These are phyloP conservation scores for Drosophila miranda DNA, from an alignment of 1,140 invertebrate species.

Conservation along the genomic window DNA sequence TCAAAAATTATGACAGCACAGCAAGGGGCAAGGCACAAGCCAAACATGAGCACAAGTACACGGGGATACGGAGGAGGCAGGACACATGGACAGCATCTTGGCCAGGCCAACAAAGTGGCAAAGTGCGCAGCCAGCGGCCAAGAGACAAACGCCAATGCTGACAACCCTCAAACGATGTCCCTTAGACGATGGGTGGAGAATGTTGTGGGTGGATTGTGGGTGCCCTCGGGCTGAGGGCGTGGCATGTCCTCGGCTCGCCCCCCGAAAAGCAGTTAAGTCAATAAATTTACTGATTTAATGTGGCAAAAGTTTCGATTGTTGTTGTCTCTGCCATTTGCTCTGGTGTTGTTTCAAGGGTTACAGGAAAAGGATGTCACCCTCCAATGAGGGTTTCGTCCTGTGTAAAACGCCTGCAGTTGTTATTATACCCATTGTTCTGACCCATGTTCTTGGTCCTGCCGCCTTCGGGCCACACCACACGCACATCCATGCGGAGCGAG, in stretches of 20 bases:
- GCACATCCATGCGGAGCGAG: slow-evolving; percentile 1
- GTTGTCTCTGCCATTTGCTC: slow-evolving; percentile 42
- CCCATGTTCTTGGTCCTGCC: slow-evolving; percentile 13
- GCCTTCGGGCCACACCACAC: slow-evolving; percentile 29
- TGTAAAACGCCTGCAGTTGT: slow-evolving; percentile 37
- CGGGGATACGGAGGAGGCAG: slow-evolving; percentile 3
- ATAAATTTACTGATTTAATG: slow-evolving; percentile 81
- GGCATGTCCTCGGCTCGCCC: slow-evolving; percentile 47
- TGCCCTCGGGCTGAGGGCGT: slow-evolving; percentile 6
- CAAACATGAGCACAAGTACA: slow-evolving; percentile 29
- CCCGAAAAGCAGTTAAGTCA: slow-evolving; percentile 73
- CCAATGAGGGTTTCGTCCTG: slow-evolving; percentile 30
- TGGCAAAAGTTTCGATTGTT: slow-evolving; percentile 79
- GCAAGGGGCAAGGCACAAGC: slow-evolving; percentile 55
- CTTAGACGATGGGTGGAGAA: not conserved
- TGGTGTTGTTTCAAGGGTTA: slow-evolving; percentile 58
- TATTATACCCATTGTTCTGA: slow-evolving; percentile 42
- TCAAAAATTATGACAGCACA: slow-evolving; percentile 81
- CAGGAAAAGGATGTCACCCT: slow-evolving; percentile 22
- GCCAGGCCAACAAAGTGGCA: slow-evolving; percentile 51
- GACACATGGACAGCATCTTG: slow-evolving; percentile 25
- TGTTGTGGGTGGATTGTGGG: not conserved
- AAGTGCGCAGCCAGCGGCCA: slow-evolving; percentile 56
- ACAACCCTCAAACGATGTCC: slow-evolving; percentile 38
- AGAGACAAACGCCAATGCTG: slow-evolving; percentile 54